Conservation (phyloP, 2,888 invertebrate species). For the Diadegma fenestrale region DNA sequence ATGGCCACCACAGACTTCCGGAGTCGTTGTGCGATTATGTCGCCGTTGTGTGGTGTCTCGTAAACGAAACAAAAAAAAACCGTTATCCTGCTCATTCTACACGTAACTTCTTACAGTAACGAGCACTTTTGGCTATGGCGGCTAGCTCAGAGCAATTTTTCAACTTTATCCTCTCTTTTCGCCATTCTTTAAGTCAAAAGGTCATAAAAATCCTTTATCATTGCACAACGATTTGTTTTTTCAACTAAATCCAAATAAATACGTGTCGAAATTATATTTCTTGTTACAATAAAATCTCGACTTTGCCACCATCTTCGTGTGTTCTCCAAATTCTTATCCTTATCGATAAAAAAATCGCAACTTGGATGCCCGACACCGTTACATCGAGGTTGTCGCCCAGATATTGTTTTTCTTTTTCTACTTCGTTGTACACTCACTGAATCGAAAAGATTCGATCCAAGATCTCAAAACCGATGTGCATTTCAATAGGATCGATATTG, state of each 20-base stretch:
- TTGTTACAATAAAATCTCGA: not conserved
- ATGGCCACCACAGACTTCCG: slow-evolving; percentile 74
- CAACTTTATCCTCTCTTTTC: not conserved
- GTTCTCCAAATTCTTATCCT: not conserved
- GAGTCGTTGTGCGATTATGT: slow-evolving; percentile 63
- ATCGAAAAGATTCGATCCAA: not conserved
- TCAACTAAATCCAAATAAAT: not conserved
- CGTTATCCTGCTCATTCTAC: slow-evolving; percentile 44
- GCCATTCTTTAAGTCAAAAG: slow-evolving; percentile 3
- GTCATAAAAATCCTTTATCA: slow-evolving; percentile 14
- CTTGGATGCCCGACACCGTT: not conserved
- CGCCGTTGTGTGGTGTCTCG: slow-evolving; percentile 50
- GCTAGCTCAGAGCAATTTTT: slow-evolving; percentile 41
- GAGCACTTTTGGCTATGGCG: slow-evolving; percentile 42
- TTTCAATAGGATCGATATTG: not conserved
- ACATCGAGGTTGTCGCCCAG: not conserved
- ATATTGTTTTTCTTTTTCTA: not conserved
- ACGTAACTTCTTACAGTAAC: slow-evolving; percentile 28
- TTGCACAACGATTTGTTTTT: not conserved
- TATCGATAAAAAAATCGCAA: not conserved
- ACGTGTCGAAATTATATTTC: not conserved
- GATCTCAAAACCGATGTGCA: not conserved
- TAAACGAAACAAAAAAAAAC: slow-evolving; percentile 58
- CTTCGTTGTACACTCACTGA: not conserved
- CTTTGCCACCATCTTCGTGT: not conserved